Conservation (phyloP, 2,888 invertebrate genomes). For the Beris morrisii region DNA sequence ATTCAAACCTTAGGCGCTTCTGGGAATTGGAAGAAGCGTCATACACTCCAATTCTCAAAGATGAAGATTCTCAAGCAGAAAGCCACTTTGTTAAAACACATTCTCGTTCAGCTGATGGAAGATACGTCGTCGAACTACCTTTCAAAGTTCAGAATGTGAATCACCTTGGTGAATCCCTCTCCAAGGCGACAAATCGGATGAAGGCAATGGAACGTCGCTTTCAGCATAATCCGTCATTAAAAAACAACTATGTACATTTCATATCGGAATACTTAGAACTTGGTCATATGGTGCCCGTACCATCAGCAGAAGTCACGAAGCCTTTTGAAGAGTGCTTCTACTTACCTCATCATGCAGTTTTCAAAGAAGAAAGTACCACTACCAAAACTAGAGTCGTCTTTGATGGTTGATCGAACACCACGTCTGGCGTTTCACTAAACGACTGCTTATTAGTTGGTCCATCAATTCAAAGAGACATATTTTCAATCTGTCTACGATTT, state of each 20-base stretch:
- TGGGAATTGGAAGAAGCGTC: no score
- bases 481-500: no score
- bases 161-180: conserved; percentile 1
- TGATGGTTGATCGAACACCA: no score
- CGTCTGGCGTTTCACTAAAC: no score
- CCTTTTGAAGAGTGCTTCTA: neutral
- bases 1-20: no score
- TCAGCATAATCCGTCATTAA: neutral
- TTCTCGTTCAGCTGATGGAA: conserved; percentile 2
- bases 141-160: neutral
- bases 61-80: neutral
- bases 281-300: conserved; percentile 1
- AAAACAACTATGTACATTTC: neutral
- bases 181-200: neutral
- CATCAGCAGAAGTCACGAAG: neutral
- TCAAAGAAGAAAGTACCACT: no score
- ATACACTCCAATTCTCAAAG: no score
- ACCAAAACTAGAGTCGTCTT: no score
- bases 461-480: no score
- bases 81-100: conserved; percentile 1
- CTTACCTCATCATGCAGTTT: conserved; percentile 4
- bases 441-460: no score
- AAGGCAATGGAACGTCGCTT: neutral
- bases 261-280: neutral
- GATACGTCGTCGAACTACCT: neutral